Conservation (phyloP, 2,888 invertebrate genomes). For the Tetramorium bicarinatum region DNA sequence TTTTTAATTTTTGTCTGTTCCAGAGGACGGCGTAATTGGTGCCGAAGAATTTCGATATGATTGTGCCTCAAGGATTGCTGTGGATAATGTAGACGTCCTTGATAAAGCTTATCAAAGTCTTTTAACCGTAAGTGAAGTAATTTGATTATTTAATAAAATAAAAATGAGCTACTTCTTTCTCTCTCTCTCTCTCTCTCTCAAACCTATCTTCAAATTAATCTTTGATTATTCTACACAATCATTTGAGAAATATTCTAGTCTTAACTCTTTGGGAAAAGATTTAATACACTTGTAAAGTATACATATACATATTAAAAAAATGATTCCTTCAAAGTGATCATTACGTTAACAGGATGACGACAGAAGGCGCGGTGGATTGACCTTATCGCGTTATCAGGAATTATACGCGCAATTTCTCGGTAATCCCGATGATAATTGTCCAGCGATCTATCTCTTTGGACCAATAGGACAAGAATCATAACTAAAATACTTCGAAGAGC, state of each 20-base stretch:
- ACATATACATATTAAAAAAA: background rate
- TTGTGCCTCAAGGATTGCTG: slow-evolving; percentile 93
- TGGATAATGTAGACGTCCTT: slow-evolving; percentile 91
- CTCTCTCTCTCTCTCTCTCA: background rate
- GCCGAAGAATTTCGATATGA: slow-evolving; percentile 94
- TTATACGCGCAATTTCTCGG: slow-evolving; percentile 94
- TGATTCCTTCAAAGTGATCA: background rate
- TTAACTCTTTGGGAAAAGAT: background rate
- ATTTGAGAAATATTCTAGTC: background rate
- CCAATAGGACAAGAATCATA: slow-evolving; percentile 89
- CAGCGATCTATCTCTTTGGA: slow-evolving; percentile 93
- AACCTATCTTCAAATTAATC: background rate
- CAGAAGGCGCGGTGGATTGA: slow-evolving; percentile 92
- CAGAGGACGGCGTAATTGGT: slow-evolving; percentile 92
- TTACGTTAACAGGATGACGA: slow-evolving; percentile 91
- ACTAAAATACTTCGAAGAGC: slow-evolving; percentile 49
- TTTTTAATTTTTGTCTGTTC: slow-evolving; percentile 36
- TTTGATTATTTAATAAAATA: background rate
- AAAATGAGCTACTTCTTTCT: background rate
- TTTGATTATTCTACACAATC: background rate
- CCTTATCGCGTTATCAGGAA: slow-evolving; percentile 93
- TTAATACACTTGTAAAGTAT: background rate
- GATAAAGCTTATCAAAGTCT: slow-evolving; percentile 93
- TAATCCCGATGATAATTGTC: slow-evolving; percentile 91
- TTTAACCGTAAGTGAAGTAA: slow-evolving; percentile 89